Percentiles rank a stretch among this genome's conserved stretches.
phyloP scores from a whole-genome alignment of 2,888 invertebrate species.

The Hydriomena furcata region DNA sequence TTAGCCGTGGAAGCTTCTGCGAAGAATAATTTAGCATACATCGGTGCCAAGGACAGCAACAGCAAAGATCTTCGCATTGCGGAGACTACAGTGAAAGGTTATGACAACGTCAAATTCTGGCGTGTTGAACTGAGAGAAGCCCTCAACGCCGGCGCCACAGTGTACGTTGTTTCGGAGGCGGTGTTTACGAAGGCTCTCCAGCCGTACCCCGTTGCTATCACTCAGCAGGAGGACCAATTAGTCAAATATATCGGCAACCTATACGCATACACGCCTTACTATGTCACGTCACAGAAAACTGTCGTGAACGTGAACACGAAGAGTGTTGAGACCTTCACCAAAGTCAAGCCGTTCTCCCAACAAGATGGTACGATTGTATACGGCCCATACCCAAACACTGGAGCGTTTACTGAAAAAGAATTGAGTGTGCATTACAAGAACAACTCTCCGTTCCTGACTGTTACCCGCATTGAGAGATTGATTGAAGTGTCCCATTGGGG shows the following conservation, averaged over 20 bases:
- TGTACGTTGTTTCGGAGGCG: slow-evolving; percentile 86
- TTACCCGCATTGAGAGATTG: slow-evolving; percentile 91
- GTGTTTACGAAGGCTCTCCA: slow-evolving; percentile 89
- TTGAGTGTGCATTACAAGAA: slow-evolving; percentile 96
- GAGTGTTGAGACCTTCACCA: slow-evolving; percentile 92
- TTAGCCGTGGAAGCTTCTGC: slow-evolving; percentile 87
- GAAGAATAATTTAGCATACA: slow-evolving; percentile 87
- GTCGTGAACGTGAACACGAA: slow-evolving; percentile 90
- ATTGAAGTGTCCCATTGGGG: slow-evolving; percentile 99
- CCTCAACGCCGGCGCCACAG: slow-evolving; percentile 83
- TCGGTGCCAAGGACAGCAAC: slow-evolving; percentile 86
- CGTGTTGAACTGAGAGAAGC: slow-evolving; percentile 85
- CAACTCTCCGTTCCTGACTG: slow-evolving; percentile 97
- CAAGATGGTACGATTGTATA: slow-evolving; percentile 92
- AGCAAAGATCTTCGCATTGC: slow-evolving; percentile 83
- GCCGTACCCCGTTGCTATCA: slow-evolving; percentile 94
- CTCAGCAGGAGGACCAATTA: slow-evolving; percentile 96
- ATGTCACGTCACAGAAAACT: slow-evolving; percentile 91
- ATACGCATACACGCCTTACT: slow-evolving; percentile 93
- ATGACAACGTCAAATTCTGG: slow-evolving; percentile 78
- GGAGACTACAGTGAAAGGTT: slow-evolving; percentile 78
- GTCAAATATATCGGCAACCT: slow-evolving; percentile 94
- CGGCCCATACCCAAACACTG: slow-evolving; percentile 93
- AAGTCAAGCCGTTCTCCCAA: slow-evolving; percentile 90
- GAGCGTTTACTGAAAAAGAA: slow-evolving; percentile 84